Evolutionary conservation across 2,113 vertebrate species (phyloP), one percentile per base, ranked within the genome.

Genomic region (Falco punctatus): DNA sequence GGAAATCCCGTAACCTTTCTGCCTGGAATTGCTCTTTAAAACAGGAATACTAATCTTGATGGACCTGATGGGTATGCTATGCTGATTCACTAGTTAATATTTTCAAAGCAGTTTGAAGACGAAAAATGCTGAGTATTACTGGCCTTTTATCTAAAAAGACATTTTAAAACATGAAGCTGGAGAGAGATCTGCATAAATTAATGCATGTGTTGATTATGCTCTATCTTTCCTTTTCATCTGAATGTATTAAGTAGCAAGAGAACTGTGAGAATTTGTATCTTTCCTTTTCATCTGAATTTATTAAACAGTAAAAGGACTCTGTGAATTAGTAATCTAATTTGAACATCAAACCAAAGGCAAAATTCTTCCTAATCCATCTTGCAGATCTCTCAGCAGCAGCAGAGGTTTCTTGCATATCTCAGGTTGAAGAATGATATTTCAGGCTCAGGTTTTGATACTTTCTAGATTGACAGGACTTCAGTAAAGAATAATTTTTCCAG

Each of bases 101-200:
- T 92, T 96, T 96, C 91, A 92, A 97, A 97, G 89, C 74, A 52
- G 92, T 97, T 96, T 97, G 96, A 96, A 95, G 95, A 85, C 86
- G 91, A 92, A 93, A 95, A 96, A 90, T 95, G 94, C 92, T 96
- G 96, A 96, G 85, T 95, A 77, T 96, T 96, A 89, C 70, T 96
- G 92, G 89, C 35, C 92, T 97, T 96, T 96, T 96, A 97, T 95
- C 92, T 97, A 91, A 97, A 97, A 96, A 88, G 84, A 86, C 92
- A 73, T 96, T 96, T 95, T 93, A 95, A 96, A 93, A 87, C 91
- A 84, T 38, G 93, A 94, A 91, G 84, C 91, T 95, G 33, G 83
- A 82, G 92, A 77, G 97, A 96, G 92, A 97, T 93, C 95, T 97
- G 95, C 96, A 97, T 97, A 97, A 95, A 96, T 97, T 97, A 97